Percentiles rank a stretch among this genome's conserved stretches.
Conservation (phyloP, 1,140 invertebrate species). For the Battus philenor region DNA sequence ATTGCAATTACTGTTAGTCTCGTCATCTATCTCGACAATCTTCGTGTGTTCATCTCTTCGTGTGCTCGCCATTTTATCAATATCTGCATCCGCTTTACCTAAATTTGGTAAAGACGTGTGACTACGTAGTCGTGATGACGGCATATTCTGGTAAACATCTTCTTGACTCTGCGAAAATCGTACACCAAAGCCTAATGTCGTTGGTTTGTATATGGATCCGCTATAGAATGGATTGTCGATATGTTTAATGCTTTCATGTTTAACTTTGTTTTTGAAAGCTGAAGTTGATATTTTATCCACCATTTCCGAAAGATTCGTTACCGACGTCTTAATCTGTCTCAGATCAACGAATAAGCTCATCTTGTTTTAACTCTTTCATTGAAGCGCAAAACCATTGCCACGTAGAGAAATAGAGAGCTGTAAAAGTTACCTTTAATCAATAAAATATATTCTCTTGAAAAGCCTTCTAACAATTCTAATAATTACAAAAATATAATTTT, state of each 20-base stretch:
- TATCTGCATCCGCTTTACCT: slow-evolving; percentile 43
- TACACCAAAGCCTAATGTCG: slow-evolving; percentile 59
- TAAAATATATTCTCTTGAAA: too few species aligned
- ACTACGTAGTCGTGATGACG: slow-evolving; percentile 58
- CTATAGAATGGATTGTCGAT: slow-evolving; percentile 35
- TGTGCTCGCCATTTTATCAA: slow-evolving; percentile 34
- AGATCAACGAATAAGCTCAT: slow-evolving; percentile 72
- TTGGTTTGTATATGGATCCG: slow-evolving; percentile 55
- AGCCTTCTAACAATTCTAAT: too few species aligned
- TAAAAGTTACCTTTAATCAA: too few species aligned
- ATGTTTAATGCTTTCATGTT: slow-evolving; percentile 37
- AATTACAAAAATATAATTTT: too few species aligned
- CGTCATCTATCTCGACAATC: slow-evolving; percentile 60
- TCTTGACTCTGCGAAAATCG: slow-evolving; percentile 66
- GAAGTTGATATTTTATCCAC: slow-evolving; percentile 64
- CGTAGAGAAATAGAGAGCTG: too few species aligned
- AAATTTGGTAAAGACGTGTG: slow-evolving; percentile 67
- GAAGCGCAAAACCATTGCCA: too few species aligned
- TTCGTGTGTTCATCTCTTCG: slow-evolving; percentile 34
- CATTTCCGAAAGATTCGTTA: slow-evolving; percentile 67
- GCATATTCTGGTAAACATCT: slow-evolving; percentile 56
- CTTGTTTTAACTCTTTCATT: too few species aligned
- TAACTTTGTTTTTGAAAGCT: slow-evolving; percentile 40
- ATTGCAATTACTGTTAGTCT: slow-evolving; percentile 23
- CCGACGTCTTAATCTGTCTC: slow-evolving; percentile 63